Percentiles rank a stretch among this genome's conserved stretches.
These are phyloP conservation scores for Acrossocheilus fasciatus DNA, from an alignment of 2,797 vertebrate species.

Conservation along the genomic window DNA sequence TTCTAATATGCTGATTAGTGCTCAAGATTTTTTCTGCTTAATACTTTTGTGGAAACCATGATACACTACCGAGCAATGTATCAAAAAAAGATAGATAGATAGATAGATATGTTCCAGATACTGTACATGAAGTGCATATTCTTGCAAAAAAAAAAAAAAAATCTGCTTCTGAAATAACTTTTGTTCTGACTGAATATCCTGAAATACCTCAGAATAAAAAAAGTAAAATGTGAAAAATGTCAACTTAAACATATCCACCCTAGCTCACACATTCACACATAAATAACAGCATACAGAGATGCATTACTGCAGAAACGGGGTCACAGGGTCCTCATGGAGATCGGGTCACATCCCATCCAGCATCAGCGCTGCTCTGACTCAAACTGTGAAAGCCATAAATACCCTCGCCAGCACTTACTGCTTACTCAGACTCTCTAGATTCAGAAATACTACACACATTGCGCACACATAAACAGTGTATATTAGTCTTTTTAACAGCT, in stretches of 20 bases:
- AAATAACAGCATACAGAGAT: constrained; percentile 35
- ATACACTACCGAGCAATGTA: neutral
- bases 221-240: constrained; percentile 19
- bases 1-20: neutral
- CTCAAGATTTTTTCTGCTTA: no score
- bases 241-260: neutral
- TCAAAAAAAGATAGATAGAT: no score
- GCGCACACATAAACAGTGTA: constrained; percentile 5
- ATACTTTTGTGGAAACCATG: neutral
- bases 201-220: neutral
- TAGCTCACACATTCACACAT: constrained; percentile 5
- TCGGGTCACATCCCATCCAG: constrained; percentile 43
- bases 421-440: constrained; percentile 32
- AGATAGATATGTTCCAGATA: neutral
- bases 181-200: neutral
- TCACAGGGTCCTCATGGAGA: constrained; percentile 42
- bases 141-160: neutral
- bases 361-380: constrained; percentile 28
- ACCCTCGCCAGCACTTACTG: constrained; percentile 14
- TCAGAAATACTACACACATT: constrained; percentile 28
- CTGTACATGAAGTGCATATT: neutral
- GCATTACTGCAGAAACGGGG: constrained; percentile 33
- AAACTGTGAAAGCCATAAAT: constrained; percentile 43
- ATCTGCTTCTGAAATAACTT: neutral
- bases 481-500: constrained; percentile 8